A percentile compares a stretch with the other conserved stretches of the same genome.
Conservation (phyloP, 2,113 vertebrate genomes). For the Agapornis roseicollis region DNA sequence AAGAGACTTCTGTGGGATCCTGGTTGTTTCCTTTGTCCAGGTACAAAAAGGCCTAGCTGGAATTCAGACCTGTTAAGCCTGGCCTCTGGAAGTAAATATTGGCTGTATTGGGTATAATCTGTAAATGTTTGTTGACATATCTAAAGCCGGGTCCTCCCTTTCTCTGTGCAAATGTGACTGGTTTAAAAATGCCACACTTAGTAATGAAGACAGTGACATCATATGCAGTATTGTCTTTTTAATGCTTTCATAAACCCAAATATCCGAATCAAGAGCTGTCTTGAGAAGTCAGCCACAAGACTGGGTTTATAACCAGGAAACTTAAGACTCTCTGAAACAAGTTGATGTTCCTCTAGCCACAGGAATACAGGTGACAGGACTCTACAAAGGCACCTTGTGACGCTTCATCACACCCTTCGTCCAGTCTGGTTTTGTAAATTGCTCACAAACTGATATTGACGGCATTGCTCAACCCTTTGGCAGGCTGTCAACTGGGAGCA, state of each 20-base stretch:
- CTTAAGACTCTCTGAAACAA: neutral
- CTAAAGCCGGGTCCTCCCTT: neutral
- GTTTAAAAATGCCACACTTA: neutral
- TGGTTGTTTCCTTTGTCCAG: neutral
- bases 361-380: neutral
- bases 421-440: neutral
- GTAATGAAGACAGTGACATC: neutral
- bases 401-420: neutral
- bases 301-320: neutral
- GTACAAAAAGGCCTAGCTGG: neutral
- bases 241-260: neutral
- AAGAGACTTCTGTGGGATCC: neutral
- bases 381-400: neutral
- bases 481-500: neutral
- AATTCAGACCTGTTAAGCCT: neutral
- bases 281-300: neutral
- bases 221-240: neutral
- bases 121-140: neutral
- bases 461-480: neutral
- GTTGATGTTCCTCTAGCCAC: neutral
- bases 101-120: neutral
- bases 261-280: neutral
- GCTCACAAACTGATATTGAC: neutral
- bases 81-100: constrained; percentile 26
- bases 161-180: neutral